Percentiles rank a stretch among this genome's conserved stretches.
Evolutionary conservation across 2,113 vertebrate species (phyloP).

Genomic region (Toxostoma redivivum): DNA sequence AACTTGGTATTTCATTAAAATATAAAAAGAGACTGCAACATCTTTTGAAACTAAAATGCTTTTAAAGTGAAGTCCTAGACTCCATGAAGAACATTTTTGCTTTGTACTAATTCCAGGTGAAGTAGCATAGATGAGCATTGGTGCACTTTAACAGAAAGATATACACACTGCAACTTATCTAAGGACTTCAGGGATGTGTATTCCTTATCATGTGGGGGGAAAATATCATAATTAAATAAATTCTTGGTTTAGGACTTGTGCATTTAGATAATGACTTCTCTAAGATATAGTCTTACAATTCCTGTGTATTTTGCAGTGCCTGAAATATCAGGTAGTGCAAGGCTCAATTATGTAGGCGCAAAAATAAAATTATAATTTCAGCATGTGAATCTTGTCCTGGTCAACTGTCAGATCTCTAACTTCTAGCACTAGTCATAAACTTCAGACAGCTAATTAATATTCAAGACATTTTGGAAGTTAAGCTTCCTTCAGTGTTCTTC

Average conservation of each 20-base stretch:
- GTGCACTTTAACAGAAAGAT: neutral
- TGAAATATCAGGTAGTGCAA: neutral
- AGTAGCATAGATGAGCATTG: neutral
- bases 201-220: neutral
- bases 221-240: neutral
- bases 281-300: neutral
- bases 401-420: neutral
- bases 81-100: neutral
- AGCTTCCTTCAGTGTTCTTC: neutral
- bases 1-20: neutral
- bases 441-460: neutral
- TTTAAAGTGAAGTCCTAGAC: neutral
- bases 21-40: neutral
- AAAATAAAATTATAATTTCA: neutral
- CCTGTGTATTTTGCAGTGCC: neutral
- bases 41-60: neutral
- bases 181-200: neutral
- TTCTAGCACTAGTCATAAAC: neutral
- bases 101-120: neutral
- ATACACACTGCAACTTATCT: accelerated
- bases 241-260: neutral
- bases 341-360: neutral
- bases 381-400: neutral
- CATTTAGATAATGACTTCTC: neutral
- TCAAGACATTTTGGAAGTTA: neutral